Evolutionary conservation across 2,113 vertebrate species (phyloP).

Genomic region (Macroglossus sobrinus): DNA sequence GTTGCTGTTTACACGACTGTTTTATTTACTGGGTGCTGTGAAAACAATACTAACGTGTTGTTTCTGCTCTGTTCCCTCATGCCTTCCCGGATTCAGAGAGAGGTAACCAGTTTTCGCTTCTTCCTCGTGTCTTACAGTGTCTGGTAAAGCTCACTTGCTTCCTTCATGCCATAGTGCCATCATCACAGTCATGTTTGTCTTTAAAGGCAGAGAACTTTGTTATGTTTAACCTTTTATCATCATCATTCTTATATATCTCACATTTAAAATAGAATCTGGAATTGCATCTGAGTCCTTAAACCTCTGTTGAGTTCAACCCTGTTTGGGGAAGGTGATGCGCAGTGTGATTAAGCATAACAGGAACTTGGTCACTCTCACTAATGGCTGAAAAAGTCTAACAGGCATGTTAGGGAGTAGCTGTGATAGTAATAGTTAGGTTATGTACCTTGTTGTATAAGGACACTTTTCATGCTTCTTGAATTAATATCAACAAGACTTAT

Average conservation of each 20-base stretch:
- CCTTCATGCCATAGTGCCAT: conserved; percentile 2
- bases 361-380: not conserved
- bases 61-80: conserved; percentile 84
- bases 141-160: conserved; percentile 28
- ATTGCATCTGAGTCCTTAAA: not conserved
- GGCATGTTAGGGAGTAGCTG: not conserved
- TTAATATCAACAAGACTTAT: not conserved
- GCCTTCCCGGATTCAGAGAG: conserved; percentile 91
- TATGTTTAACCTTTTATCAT: not conserved
- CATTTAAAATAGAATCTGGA: not conserved
- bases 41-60: conserved; percentile 78
- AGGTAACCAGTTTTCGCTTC: conserved; percentile 85
- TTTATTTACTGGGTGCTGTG: not conserved
- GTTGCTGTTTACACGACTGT: not conserved
- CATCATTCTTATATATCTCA: not conserved
- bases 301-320: not conserved
- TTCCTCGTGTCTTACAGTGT: conserved; percentile 59
- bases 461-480: not conserved
- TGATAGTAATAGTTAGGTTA: not conserved
- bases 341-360: not conserved
- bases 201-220: not conserved
- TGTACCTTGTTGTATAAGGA: no score
- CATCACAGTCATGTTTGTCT: not conserved
- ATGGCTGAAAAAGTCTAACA: not conserved
- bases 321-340: not conserved